A percentile compares a stretch with the other conserved stretches of the same genome.
These are phyloP conservation scores for Trachemys scripta DNA, from an alignment of 2,113 vertebrate genomes.

Conservation along the genomic window DNA sequence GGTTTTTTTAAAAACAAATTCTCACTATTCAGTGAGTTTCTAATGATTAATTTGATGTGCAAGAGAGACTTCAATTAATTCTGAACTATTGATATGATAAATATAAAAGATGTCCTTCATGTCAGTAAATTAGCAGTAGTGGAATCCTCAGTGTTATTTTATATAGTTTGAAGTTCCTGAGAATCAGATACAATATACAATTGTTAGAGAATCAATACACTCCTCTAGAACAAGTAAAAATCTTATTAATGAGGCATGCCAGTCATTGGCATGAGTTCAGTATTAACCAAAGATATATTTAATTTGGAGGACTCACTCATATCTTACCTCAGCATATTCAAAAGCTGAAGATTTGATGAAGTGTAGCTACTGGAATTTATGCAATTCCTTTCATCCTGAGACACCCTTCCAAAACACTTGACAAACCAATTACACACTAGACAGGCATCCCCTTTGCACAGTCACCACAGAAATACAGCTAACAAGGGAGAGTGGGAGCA, in stretches of 20 bases:
- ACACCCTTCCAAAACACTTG: neutral
- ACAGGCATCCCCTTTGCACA: neutral
- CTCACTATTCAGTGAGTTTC: neutral
- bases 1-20: neutral
- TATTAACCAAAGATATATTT: neutral
- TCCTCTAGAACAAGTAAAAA: neutral
- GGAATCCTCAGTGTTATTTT: neutral
- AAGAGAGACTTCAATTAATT: neutral
- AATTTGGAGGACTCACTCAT: neutral
- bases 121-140: neutral
- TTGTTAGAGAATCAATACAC: neutral
- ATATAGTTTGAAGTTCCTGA: neutral
- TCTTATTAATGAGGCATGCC: neutral
- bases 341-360: neutral
- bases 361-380: neutral
- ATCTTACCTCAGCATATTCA: neutral
- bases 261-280: neutral
- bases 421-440: too few species aligned
- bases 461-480: too few species aligned
- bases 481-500: neutral
- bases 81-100: rapidly evolving
- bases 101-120: neutral
- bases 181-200: rapidly evolving
- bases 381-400: too few species aligned
- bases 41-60: neutral